Percentiles rank a stretch among this genome's conserved stretches.
Conservation (phyloP, 2,888 invertebrate genomes). For the Keiferia lycopersicella region DNA sequence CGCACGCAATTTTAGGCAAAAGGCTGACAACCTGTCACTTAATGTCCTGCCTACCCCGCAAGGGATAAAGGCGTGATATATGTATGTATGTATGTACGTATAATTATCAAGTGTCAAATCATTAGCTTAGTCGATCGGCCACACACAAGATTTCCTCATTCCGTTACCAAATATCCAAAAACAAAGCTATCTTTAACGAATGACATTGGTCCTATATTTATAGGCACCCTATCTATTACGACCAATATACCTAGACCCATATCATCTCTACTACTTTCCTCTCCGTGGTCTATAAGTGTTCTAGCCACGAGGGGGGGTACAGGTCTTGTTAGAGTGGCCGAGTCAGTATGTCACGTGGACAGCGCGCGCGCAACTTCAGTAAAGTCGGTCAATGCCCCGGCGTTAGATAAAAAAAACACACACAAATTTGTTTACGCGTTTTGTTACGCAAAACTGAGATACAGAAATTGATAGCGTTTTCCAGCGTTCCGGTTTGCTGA, state of each 20-base stretch:
- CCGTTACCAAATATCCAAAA: slow-evolving; percentile 24
- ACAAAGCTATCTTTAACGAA: slow-evolving; percentile 56
- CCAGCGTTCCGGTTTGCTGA: slow-evolving; percentile 47
- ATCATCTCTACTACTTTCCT: slow-evolving; percentile 24
- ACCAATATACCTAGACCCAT: slow-evolving; percentile 43
- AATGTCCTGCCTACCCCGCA: too few species aligned
- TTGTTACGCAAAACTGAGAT: slow-evolving; percentile 68
- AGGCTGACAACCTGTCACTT: too few species aligned
- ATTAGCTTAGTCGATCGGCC: neutral
- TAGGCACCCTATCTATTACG: slow-evolving; percentile 51
- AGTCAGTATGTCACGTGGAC: slow-evolving; percentile 76
- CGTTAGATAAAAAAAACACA: slow-evolving; percentile 73
- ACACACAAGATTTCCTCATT: slow-evolving; percentile 22
- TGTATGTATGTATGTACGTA: too few species aligned
- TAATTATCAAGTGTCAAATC: neutral
- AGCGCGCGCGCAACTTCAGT: slow-evolving; percentile 75
- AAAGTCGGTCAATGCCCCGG: slow-evolving; percentile 80
- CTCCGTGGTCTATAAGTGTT: slow-evolving; percentile 16
- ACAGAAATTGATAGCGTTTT: slow-evolving; percentile 42
- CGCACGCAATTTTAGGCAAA: too few species aligned
- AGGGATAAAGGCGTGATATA: too few species aligned
- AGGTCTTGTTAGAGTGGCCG: slow-evolving; percentile 47
- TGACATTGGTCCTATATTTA: slow-evolving; percentile 77
- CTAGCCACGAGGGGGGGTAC: slow-evolving; percentile 30
- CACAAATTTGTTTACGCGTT: slow-evolving; percentile 73